A percentile compares a stretch with the other conserved stretches of the same genome.
Conservation (phyloP, 2,888 invertebrate genomes). For the Latheticus oryzae region DNA sequence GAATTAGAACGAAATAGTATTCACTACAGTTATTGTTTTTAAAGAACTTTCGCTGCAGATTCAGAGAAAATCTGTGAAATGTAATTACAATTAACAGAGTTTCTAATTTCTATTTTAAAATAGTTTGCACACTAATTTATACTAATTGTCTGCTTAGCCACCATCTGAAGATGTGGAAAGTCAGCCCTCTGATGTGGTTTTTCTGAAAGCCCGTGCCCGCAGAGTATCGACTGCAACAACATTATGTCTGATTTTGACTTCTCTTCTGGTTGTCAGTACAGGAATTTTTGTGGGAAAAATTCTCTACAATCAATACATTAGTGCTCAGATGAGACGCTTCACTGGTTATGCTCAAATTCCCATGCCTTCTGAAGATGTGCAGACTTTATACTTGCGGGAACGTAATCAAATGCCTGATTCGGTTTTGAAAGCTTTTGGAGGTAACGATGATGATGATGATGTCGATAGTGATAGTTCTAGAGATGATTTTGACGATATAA, state of each 20-base stretch:
- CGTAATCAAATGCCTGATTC: slow-evolving; percentile 27
- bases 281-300: slow-evolving; percentile 79
- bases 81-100: too few relatives aligned
- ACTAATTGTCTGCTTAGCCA: slow-evolving; percentile 36
- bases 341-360: slow-evolving; percentile 79
- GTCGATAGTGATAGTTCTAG: slow-evolving; percentile 14
- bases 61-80: too few relatives aligned
- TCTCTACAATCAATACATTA: slow-evolving; percentile 79
- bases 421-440: slow-evolving; percentile 39
- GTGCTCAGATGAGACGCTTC: slow-evolving; percentile 72
- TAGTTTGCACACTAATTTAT: too few relatives aligned
- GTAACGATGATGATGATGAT: slow-evolving; percentile 18
- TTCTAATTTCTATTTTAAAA: too few relatives aligned
- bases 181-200: slow-evolving; percentile 56
- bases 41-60: too few relatives aligned
- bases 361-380: slow-evolving; percentile 40
- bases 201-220: slow-evolving; percentile 66
- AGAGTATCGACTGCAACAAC: slow-evolving; percentile 74
- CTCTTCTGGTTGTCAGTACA: slow-evolving; percentile 77
- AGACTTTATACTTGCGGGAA: slow-evolving; percentile 28
- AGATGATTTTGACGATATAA: slow-evolving; percentile 20
- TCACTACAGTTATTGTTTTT: too few relatives aligned
- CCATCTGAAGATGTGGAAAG: slow-evolving; percentile 65
- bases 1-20: too few relatives aligned
- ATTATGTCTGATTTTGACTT: slow-evolving; percentile 76